Evolutionary conservation across 2,113 vertebrate genomes (phyloP).

Genomic region (Cyanoderma ruficeps): DNA sequence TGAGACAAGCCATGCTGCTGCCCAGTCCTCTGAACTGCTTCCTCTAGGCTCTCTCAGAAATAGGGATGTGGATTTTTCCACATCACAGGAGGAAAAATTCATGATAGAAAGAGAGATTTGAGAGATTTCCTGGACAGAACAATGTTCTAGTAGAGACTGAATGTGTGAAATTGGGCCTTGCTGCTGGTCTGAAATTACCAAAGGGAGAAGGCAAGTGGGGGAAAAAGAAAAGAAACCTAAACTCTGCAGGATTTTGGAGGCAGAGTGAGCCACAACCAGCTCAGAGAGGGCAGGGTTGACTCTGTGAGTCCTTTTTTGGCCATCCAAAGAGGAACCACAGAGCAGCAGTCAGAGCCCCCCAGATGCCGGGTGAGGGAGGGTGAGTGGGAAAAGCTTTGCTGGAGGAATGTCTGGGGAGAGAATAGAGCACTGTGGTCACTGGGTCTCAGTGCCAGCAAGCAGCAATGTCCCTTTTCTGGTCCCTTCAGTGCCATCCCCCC

Average conservation of each 20-base stretch:
- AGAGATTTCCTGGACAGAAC: slow-evolving; percentile 12
- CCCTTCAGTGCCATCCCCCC: not conserved
- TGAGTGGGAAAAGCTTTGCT: not conserved
- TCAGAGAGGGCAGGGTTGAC: not conserved
- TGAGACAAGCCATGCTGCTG: not conserved
- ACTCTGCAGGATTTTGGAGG: not conserved
- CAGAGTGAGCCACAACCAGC: not conserved
- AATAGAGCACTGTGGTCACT: rapidly evolving
- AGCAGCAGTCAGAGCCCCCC: not conserved
- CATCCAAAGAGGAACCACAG: not conserved
- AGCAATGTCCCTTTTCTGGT: not conserved
- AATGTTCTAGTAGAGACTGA: slow-evolving; percentile 11
- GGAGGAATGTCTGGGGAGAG: not conserved
- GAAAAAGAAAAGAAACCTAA: not conserved
- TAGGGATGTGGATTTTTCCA: not conserved
- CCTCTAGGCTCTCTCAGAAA: not conserved
- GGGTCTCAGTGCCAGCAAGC: not conserved
- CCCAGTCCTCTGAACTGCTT: not conserved
- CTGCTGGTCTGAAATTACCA: not conserved
- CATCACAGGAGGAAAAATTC: not conserved
- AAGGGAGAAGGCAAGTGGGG: not conserved
- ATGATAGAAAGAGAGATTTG: slow-evolving; percentile 1
- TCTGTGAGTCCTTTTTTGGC: not conserved
- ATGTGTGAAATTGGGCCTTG: not conserved
- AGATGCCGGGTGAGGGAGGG: not conserved